Evolutionary conservation across 2,888 invertebrate species (phyloP).

Genomic region (Stenoptilia bipunctidactyla): DNA sequence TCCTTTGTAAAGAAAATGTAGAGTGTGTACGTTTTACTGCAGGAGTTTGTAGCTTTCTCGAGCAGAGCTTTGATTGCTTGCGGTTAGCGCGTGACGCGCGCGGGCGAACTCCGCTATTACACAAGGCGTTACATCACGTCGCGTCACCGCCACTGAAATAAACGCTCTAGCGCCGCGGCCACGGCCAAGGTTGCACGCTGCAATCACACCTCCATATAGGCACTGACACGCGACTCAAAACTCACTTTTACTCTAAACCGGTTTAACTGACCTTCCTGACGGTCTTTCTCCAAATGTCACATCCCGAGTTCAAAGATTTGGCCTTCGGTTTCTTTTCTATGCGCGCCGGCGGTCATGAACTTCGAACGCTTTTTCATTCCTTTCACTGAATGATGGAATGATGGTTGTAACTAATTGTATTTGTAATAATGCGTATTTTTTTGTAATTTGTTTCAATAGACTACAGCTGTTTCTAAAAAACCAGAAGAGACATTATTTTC

Average conservation of each 20-base stretch:
- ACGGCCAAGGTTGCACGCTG: conserved; percentile 66
- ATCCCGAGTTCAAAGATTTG: not conserved
- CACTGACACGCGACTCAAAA: conserved; percentile 41
- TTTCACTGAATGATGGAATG: no score
- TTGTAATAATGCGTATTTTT: no score
- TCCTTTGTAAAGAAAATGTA: no score
- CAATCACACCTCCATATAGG: conserved; percentile 43
- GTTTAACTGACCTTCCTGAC: conserved; percentile 42
- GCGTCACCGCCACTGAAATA: conserved; percentile 59
- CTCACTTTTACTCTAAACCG: conserved; percentile 66
- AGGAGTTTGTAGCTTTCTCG: no score
- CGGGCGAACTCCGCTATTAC: conserved; percentile 47
- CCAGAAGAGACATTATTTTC: no score
- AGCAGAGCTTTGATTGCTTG: no score
- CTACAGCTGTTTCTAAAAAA: no score
- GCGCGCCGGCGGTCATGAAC: not conserved
- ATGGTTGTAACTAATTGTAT: no score
- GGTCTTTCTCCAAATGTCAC: conserved; percentile 21
- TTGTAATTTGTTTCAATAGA: no score
- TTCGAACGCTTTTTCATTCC: no score
- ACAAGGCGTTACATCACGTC: conserved; percentile 60
- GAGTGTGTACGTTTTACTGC: no score
- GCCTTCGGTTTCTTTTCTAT: not conserved
- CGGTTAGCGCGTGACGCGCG: conserved; percentile 30
- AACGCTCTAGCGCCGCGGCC: conserved; percentile 45